These are phyloP conservation scores for Ibycter americanus DNA, from an alignment of 2,797 vertebrate genomes.

Conservation along the genomic window DNA sequence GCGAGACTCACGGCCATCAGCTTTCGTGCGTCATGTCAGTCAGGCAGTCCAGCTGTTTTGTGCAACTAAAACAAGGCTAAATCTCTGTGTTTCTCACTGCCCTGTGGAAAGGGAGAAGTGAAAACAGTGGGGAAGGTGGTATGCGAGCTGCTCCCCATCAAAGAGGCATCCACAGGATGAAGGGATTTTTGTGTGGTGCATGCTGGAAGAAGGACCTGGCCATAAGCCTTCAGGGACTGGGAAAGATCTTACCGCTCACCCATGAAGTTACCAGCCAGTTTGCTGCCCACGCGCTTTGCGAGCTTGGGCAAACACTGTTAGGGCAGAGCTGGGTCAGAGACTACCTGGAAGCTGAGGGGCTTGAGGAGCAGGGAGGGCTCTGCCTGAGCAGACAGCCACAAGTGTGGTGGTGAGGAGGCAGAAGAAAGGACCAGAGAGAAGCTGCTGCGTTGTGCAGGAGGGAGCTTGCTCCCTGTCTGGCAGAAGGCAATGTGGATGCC, in stretches of 20 bases:
- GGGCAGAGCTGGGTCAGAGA: background rate
- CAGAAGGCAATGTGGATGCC: background rate
- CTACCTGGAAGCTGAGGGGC: fast-evolving
- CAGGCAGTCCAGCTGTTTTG: background rate
- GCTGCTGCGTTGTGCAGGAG: background rate
- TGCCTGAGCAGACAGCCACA: background rate
- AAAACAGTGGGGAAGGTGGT: background rate
- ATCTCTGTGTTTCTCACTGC: background rate
- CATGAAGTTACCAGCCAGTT: background rate
- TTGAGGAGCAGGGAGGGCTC: background rate
- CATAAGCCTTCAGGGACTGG: background rate
- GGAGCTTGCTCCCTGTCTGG: background rate
- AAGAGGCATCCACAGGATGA: background rate
- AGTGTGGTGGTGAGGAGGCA: background rate
- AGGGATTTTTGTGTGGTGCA: background rate
- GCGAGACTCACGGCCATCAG: fast-evolving
- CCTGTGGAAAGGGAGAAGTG: background rate
- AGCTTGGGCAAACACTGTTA: background rate
- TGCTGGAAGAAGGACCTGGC: background rate
- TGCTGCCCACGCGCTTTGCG: background rate
- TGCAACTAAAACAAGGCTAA: background rate
- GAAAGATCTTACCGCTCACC: fast-evolving
- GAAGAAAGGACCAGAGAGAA: background rate
- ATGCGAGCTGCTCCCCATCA: fast-evolving
- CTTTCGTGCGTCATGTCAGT: fast-evolving